Evolutionary conservation across 2,888 invertebrate species (phyloP).

Genomic region (Sarcophaga caerulescens): DNA sequence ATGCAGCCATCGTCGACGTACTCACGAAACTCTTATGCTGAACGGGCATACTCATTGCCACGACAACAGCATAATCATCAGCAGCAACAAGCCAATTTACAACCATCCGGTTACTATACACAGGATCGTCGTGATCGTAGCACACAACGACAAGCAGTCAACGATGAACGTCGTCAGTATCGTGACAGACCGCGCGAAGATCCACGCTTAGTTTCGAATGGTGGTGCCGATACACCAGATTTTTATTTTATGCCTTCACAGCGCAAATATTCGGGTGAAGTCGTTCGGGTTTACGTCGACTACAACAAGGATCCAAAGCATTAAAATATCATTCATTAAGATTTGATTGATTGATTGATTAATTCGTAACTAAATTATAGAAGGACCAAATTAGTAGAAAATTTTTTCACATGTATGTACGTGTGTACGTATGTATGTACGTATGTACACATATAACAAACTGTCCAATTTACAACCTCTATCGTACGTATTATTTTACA

Average conservation of each 20-base stretch:
- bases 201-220: slow-evolving; percentile 76
- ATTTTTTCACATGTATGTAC: background rate
- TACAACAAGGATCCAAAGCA: slow-evolving; percentile 88
- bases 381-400: background rate
- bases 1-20: slow-evolving; percentile 73
- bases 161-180: slow-evolving; percentile 76
- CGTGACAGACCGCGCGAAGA: slow-evolving; percentile 78
- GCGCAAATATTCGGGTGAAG: slow-evolving; percentile 95
- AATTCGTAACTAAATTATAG: background rate
- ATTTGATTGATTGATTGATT: background rate
- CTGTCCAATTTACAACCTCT: no score
- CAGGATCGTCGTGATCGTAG: slow-evolving; percentile 83
- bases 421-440: no score
- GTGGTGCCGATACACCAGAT: slow-evolving; percentile 84
- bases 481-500: no score
- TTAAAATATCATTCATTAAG: slow-evolving; percentile 66
- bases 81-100: slow-evolving; percentile 76
- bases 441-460: no score
- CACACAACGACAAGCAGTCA: slow-evolving; percentile 72
- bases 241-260: slow-evolving; percentile 98
- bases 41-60: slow-evolving; percentile 89
- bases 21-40: slow-evolving; percentile 81
- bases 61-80: slow-evolving; percentile 82
- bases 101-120: slow-evolving; percentile 82
- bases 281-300: slow-evolving; percentile 91